A percentile compares a stretch with the other conserved stretches of the same genome.
Evolutionary conservation across 2,113 vertebrate species (phyloP).

Genomic region (Dolichallabes microphthalmus): DNA sequence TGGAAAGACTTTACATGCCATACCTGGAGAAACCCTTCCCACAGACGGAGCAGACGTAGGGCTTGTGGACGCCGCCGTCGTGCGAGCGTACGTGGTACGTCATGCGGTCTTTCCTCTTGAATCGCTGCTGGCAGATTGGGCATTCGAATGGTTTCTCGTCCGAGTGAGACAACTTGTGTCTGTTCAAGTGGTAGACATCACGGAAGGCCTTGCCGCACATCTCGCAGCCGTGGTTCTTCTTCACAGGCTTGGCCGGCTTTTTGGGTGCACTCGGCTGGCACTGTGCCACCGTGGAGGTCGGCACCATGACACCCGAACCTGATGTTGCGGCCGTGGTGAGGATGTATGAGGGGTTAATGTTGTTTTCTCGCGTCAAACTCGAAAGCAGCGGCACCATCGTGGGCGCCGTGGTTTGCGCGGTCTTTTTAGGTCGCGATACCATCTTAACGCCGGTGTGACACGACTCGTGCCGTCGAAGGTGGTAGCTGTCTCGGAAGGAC

Average conservation of each 20-base stretch:
- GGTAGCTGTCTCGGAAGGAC: conserved; percentile 99
- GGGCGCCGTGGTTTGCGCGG: conserved; percentile 84
- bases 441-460: conserved; percentile 98
- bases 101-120: conserved; percentile 99
- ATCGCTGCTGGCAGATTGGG: conserved; percentile 97
- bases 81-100: conserved; percentile 99
- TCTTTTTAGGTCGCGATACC: conserved; percentile 97
- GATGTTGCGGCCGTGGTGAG: conserved; percentile 93
- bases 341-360: conserved; percentile 86
- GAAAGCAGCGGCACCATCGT: conserved; percentile 92
- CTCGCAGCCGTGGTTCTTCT: conserved; percentile 98
- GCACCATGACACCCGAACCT: conserved; percentile 79
- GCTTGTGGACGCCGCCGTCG: conserved; percentile 96
- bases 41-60: conserved; percentile 96
- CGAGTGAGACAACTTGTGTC: conserved; percentile 98
- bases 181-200: conserved; percentile 98
- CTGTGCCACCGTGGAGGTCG: conserved; percentile 62
- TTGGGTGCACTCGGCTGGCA: conserved; percentile 82
- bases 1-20: background rate
- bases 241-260: conserved; percentile 94
- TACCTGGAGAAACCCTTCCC: conserved; percentile 99
- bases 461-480: conserved; percentile 96
- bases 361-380: conserved; percentile 88
- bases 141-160: conserved; percentile 98
- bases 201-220: conserved; percentile 99